phyloP scores from a whole-genome alignment of 2,797 vertebrate genomes.

The Rhyacichthys aspro region DNA sequence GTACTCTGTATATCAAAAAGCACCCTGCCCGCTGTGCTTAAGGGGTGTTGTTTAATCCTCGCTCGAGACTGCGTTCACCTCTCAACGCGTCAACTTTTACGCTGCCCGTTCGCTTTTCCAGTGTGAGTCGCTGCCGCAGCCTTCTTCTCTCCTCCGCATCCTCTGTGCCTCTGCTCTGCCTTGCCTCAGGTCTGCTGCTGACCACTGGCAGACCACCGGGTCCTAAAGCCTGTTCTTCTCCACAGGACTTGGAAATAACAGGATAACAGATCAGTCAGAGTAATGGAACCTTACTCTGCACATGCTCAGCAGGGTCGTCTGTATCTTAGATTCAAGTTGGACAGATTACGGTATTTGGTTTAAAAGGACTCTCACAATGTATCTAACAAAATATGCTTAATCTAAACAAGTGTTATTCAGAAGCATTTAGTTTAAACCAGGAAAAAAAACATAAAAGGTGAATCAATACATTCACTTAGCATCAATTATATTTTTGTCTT shows the following conservation, averaged over 20 bases:
- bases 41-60: background rate
- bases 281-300: background rate
- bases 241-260: background rate
- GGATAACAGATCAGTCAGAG: conserved; percentile 2
- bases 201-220: conserved; percentile 31
- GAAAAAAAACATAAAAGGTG: no score
- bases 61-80: background rate
- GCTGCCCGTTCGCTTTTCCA: conserved; percentile 3
- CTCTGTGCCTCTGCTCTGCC: conserved; percentile 22
- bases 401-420: no score
- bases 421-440: no score
- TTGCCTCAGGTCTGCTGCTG: conserved; percentile 37
- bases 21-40: no score
- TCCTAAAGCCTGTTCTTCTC: conserved; percentile 63
- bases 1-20: background rate
- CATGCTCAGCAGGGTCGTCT: background rate
- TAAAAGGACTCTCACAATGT: no score
- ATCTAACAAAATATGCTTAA: no score
- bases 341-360: no score
- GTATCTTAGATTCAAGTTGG: no score
- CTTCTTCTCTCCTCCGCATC: conserved; percentile 6
- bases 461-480: no score
- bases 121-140: conserved; percentile 10
- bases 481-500: no score
- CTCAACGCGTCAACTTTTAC: conserved; percentile 15